These are phyloP conservation scores for Phrynocephalus forsythii DNA, from an alignment of 2,797 vertebrate genomes.

Conservation along the genomic window DNA sequence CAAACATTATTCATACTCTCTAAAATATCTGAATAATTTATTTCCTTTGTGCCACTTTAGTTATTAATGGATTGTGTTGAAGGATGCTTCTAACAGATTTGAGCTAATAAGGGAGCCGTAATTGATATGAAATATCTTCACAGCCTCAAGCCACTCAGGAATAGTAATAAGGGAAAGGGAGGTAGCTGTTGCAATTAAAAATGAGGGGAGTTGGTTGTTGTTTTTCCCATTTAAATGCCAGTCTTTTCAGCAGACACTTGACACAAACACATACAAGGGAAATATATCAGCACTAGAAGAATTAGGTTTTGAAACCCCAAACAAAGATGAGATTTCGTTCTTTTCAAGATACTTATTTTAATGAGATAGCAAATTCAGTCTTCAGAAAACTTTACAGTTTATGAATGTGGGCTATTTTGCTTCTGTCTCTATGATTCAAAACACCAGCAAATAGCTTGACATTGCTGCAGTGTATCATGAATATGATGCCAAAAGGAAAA, in stretches of 20 bases:
- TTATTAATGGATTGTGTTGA: slow-evolving; percentile 63
- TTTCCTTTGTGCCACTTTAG: slow-evolving; percentile 61
- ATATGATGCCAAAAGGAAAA: no score
- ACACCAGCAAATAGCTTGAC: no score
- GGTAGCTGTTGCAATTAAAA: slow-evolving; percentile 60
- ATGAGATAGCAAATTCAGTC: background rate
- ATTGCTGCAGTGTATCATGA: no score
- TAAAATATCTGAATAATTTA: slow-evolving; percentile 57
- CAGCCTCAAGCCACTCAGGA: slow-evolving; percentile 52
- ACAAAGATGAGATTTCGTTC: slow-evolving; percentile 18
- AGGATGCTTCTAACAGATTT: slow-evolving; percentile 66
- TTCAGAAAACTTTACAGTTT: no score
- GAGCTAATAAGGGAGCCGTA: slow-evolving; percentile 55
- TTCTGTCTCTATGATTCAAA: no score
- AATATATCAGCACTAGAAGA: slow-evolving; percentile 24
- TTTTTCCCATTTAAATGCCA: slow-evolving; percentile 29
- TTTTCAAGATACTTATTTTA: slow-evolving; percentile 34
- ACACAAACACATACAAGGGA: slow-evolving; percentile 49
- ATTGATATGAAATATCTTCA: slow-evolving; percentile 62
- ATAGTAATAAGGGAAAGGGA: slow-evolving; percentile 47
- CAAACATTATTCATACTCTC: slow-evolving; percentile 59
- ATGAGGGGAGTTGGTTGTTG: slow-evolving; percentile 30
- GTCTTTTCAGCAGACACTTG: slow-evolving; percentile 39
- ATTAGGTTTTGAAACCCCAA: slow-evolving; percentile 43
- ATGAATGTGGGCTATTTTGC: no score